These are phyloP conservation scores for Phoeniculus purpureus DNA, from an alignment of 2,797 vertebrate genomes.

Conservation along the genomic window DNA sequence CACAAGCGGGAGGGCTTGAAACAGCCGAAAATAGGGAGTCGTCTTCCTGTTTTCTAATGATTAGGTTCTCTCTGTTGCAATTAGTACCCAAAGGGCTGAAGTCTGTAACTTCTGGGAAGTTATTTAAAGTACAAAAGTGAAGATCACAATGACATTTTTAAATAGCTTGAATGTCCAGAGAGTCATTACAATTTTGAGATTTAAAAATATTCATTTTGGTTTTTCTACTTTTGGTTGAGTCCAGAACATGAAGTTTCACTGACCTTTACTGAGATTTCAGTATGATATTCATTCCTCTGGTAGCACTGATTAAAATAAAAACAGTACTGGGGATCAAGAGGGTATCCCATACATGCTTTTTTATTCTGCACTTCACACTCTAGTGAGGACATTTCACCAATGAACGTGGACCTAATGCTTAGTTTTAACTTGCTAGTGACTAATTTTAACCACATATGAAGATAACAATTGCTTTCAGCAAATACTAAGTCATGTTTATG, in stretches of 20 bases:
- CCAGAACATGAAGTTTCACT: neutral
- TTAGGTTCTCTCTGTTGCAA: neutral
- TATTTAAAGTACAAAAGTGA: neutral
- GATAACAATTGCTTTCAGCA: constrained; percentile 56
- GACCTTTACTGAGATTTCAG: neutral
- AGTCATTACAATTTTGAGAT: neutral
- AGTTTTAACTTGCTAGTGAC: constrained; percentile 46
- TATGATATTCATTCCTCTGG: neutral
- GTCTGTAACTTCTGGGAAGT: neutral
- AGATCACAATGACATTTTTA: neutral
- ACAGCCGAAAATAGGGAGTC: neutral
- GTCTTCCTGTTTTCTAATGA: neutral
- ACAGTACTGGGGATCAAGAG: neutral
- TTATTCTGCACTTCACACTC: neutral
- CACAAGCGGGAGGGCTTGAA: neutral
- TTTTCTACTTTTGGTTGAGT: neutral
- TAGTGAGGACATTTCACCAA: constrained; percentile 13
- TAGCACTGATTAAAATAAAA: neutral
- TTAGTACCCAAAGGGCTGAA: neutral
- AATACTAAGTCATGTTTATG: constrained; percentile 25
- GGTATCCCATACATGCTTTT: neutral
- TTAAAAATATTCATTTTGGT: neutral
- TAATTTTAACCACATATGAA: constrained; percentile 58
- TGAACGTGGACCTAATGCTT: constrained; percentile 1
- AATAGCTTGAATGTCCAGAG: neutral